Evolutionary conservation across 1,140 invertebrate species (phyloP).

Genomic region (Drosophila nasuta): DNA sequence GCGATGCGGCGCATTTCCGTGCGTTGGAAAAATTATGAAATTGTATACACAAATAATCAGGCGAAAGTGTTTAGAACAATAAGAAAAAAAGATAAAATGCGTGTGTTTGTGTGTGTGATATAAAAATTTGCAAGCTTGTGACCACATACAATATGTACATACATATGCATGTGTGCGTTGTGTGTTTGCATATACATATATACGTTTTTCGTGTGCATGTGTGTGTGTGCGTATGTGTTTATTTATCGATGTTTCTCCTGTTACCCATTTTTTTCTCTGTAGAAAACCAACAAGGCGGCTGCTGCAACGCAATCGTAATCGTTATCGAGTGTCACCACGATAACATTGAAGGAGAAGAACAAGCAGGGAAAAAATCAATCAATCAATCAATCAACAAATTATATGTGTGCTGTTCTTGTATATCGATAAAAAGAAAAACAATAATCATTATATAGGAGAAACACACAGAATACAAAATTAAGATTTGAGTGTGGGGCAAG

Average conservation of each 20-base stretch:
- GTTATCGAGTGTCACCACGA: conserved; percentile 43
- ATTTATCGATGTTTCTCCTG: conserved; percentile 49
- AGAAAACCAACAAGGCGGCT: conserved; percentile 29
- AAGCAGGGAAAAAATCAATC: background rate
- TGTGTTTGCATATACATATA: conserved; percentile 11
- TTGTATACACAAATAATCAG: conserved; percentile 33
- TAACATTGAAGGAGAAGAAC: conserved; percentile 17
- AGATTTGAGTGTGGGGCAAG: background rate
- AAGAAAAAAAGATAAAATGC: conserved; percentile 3
- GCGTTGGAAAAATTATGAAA: conserved; percentile 19
- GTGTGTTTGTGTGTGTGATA: conserved; percentile 16
- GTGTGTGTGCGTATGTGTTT: conserved; percentile 31
- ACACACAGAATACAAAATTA: background rate
- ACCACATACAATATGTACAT: conserved; percentile 24
- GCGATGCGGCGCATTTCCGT: conserved; percentile 37
- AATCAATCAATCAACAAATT: conserved; percentile 1
- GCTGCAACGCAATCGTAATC: conserved; percentile 26
- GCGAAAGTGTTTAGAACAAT: background rate
- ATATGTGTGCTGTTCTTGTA: background rate
- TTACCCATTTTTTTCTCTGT: conserved; percentile 32
- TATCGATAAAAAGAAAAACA: background rate
- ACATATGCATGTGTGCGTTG: conserved; percentile 11
- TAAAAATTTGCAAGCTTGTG: conserved; percentile 51
- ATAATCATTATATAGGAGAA: conserved; percentile 2
- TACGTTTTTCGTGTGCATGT: background rate